Base-by-base conservation (phyloP, 1,140 invertebrate genomes). In the Hyles euphorbiae region DNA sequence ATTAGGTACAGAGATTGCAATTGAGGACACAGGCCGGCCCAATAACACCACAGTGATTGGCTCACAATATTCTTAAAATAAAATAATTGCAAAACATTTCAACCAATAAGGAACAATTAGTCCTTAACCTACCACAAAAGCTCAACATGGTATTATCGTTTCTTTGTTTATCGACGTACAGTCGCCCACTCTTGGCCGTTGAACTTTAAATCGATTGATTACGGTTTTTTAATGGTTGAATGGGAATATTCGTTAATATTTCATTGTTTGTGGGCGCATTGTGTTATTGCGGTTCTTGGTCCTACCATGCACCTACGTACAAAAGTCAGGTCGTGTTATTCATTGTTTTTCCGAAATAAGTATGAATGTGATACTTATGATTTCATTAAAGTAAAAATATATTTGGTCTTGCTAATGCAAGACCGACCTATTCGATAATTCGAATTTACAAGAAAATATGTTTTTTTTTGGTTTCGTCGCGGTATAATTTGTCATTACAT, bases 161-260 rank as follows among this genome's bases (percentile, higher is more conserved):
- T 79, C 82, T 80, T 82, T 87, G 84, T 87, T 85, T 86, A 82
- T 81, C 70, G 72, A 75, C 83, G 81, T 83, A 85, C 83, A 79
- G 76, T 58, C 57, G 58, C 68, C 61, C 62, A 66, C 62, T 66
- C 76, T 67, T 73, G 74, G 76, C 60, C 76, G 75, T 78, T 81
- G 81, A 87, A 81, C 81, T 78, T 72, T 73, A 68, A 79, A 81
- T 80, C 68, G 70, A 71, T 73, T 79, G 76, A 87, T 87, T 83
- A 87, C 77, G 72, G 62, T 70, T 79, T 80, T 82, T 83, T 79
- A 82, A 83, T 81, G 74, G 61, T 53, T 70, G 55, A 65, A 60
- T 64, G 64, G 56, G 72, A 69, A 72, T 72, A 74, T 75, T 81
- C 73, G 66, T 76, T 69, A 71, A 76, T 74, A 76, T 73, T 74